A percentile compares a stretch with the other conserved stretches of the same genome.
Evolutionary conservation across 2,113 vertebrate genomes (phyloP).

Genomic region (Peromyscus maniculatus): DNA sequence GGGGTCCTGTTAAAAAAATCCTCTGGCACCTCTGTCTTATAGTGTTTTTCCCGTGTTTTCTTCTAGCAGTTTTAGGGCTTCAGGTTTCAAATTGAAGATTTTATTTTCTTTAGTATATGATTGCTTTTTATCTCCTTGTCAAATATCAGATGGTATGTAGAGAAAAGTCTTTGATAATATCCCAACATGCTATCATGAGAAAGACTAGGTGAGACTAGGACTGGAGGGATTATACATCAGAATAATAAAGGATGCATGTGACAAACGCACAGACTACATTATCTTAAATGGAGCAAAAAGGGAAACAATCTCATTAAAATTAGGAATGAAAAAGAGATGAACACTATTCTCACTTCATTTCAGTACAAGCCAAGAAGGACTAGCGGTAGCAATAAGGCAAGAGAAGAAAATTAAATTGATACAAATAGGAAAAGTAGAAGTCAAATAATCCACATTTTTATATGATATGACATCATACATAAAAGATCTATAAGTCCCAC

Average conservation of each 20-base stretch:
- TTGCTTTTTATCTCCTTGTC: too few species aligned
- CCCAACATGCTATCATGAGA: too few species aligned
- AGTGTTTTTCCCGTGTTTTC: too few species aligned
- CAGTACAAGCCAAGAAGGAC: neutral
- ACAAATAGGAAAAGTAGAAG: neutral
- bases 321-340: neutral
- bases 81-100: too few species aligned
- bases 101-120: too few species aligned
- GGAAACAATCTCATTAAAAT: neutral
- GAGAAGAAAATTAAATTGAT: neutral
- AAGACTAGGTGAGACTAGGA: too few species aligned
- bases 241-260: neutral
- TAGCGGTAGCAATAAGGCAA: neutral
- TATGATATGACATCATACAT: neutral
- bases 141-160: too few species aligned
- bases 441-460: neutral
- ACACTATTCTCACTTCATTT: neutral
- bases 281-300: too few species aligned
- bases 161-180: too few species aligned
- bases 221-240: neutral
- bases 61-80: too few species aligned
- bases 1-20: too few species aligned
- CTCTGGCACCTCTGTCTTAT: too few species aligned
- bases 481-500: neutral
- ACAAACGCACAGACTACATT: neutral